A percentile compares a stretch with the other conserved stretches of the same genome.
phyloP scores from a whole-genome alignment of 1,140 invertebrate species.

The Diabrotica undecimpunctata region DNA sequence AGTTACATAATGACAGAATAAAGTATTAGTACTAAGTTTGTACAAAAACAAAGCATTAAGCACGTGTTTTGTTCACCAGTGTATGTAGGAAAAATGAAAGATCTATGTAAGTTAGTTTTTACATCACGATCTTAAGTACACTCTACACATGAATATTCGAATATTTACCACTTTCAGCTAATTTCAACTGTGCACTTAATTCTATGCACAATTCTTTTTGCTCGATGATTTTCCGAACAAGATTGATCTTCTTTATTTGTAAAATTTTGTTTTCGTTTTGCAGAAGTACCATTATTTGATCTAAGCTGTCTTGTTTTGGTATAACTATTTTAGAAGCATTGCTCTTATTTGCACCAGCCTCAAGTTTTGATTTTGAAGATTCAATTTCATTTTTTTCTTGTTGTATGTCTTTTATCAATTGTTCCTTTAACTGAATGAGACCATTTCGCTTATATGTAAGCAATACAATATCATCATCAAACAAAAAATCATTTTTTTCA shows the following conservation, averaged over 20 bases:
- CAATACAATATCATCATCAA: conserved; percentile 32
- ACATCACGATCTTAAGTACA: too few species aligned
- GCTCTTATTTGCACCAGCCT: conserved; percentile 7
- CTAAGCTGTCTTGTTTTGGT: conserved; percentile 34
- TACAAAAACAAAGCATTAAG: too few species aligned
- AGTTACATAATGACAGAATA: too few species aligned
- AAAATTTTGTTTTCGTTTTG: conserved; percentile 46
- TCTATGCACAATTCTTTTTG: conserved; percentile 44
- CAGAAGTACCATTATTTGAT: conserved; percentile 40
- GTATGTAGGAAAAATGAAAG: too few species aligned
- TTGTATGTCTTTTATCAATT: conserved; percentile 34
- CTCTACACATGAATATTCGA: neutral
- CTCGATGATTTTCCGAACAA: conserved; percentile 46
- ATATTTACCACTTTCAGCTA: conserved; percentile 12
- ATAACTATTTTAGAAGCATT: conserved; percentile 14
- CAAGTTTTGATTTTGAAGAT: conserved; percentile 27
- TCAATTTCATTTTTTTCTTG: conserved; percentile 39
- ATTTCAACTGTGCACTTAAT: conserved; percentile 34
- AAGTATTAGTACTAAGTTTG: too few species aligned
- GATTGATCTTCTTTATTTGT: conserved; percentile 46
- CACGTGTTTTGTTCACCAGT: too few species aligned
- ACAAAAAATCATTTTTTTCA: conserved; percentile 24
- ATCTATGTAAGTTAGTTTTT: too few species aligned
- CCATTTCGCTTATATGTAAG: conserved; percentile 41
- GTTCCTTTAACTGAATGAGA: conserved; percentile 34